Base-by-base conservation (phyloP, 2,113 vertebrate species). In the Ailurus styani region DNA sequence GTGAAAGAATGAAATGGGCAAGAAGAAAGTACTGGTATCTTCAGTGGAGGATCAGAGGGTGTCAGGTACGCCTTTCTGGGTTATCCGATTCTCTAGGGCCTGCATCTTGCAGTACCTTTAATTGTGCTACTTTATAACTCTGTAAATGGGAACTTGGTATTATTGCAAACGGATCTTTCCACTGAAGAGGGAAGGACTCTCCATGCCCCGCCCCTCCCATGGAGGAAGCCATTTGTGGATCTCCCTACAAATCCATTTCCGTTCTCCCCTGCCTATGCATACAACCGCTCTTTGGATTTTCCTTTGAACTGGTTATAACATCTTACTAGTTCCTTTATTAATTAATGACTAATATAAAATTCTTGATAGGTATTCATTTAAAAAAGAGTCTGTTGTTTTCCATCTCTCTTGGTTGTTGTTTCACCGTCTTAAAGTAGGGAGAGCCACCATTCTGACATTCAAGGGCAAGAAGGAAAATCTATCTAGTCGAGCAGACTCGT, bases 261-360 rank as follows among this genome's bases (percentile, higher is more conserved):
- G 21, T 5, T 85, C 57, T 54, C 82, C 29, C 29, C 29, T 70
- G 37, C 27, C 60, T 83, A 7, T 12, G 17, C 20, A 25, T 37
- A 17, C 40, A 10, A 70, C 70, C 87, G 20, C 21, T 96, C 70
- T 72, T 14, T 64, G 20, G 54, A 42, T 90, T 92, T 75, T 68
- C 87, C 79, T 97, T 40, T 60, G 54, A 70, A 64, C n/a, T 90
- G 52, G 18, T 5, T 73, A 4, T 73, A 78, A 42, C 23, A 31
- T 70, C 60, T 95, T 95, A 55, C 21, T 40, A 57, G 45, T 25
- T 83, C 31, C 72, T 70, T 75, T 78, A 84, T 34, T 94, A 93
- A 89, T 82, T 95, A 87, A 95, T 52, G 42, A 87, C 60, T 75
- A 64, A 55, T 73, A 81, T 47, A 87, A 94, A 95, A 75, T 50